Percentiles rank a stretch among this genome's conserved stretches.
phyloP scores from a whole-genome alignment of 2,888 invertebrate genomes.

The Chaetogeoica ovagalla region DNA sequence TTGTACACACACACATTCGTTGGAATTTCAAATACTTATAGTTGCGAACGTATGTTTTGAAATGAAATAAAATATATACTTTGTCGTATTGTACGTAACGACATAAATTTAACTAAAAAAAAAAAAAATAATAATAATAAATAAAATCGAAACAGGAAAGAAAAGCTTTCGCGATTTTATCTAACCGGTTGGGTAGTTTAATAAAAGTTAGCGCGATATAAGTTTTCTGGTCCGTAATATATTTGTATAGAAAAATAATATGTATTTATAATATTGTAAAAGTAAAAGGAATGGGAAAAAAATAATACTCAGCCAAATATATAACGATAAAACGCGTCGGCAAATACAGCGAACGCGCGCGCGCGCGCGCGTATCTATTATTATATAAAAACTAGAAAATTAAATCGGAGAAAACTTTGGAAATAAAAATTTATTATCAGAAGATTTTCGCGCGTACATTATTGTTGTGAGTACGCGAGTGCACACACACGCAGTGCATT shows the following conservation, averaged over 20 bases:
- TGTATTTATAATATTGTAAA: too few species aligned
- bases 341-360: neutral
- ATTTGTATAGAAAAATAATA: too few species aligned
- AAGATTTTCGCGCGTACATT: neutral
- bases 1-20: too few species aligned
- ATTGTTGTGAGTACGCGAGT: neutral
- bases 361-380: neutral
- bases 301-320: neutral
- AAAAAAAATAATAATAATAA: neutral
- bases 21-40: too few species aligned
- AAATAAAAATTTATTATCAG: neutral
- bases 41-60: neutral
- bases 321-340: neutral
- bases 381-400: neutral
- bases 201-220: neutral
- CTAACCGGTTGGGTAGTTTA: neutral
- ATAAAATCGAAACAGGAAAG: too few species aligned
- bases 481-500: neutral
- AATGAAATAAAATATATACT: neutral
- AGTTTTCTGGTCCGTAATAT: neutral
- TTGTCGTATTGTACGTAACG: neutral
- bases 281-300: neutral
- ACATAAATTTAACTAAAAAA: neutral
- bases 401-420: slow-evolving; percentile 4
- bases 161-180: slow-evolving; percentile 9